Base-by-base conservation (phyloP, 2,888 invertebrate genomes). In the Callinectes sapidus region DNA sequence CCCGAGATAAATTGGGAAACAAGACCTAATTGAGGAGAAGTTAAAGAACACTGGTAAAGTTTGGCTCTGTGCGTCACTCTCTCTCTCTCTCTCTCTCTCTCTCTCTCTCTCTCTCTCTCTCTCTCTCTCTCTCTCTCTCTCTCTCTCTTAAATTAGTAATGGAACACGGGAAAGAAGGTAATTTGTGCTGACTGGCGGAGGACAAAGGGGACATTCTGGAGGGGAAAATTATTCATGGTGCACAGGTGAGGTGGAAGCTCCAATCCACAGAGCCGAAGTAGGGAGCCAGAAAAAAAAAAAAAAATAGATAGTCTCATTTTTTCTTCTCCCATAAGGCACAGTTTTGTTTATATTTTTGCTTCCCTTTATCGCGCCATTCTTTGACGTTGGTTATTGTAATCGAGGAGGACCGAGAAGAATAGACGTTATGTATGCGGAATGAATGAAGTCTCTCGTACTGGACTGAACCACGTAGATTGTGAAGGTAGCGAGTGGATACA, bases 71-170 rank as follows among this genome's bases (percentile, higher is more conserved):
- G n/a, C 28, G 71, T 71, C 71, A 71, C 71, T 28, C 71, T 6
- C n/a, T 28, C 71, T 28, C 71, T 71, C 71, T 28, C 71, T 71
- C 71, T 71, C 71, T 71, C 71, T 71, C 71, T 71, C 71, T 71
- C 86, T 86, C 86, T 86, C 86, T 86, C 86, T 86, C 86, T 86
- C 86, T 86, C 86, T 86, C 86, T 86, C 86, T 86, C 86, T 86
- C 86, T 86, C 86, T 86, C 86, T 86, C 86, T 86, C 86, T 86
- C 86, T 86, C 86, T 86, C 86, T 86, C 86, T 35, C 86, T 71
- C 71, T 71, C 71, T 71, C 71, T 28, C 71, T 71, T 71, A 28
- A 71, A 71, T 71, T 28, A 71, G 71, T 71, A 71, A 23, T 28
- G 48, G 86, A 86, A 48, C 39, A 86, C 42, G 39, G 48, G 39